Percentiles rank a stretch among this genome's conserved stretches.
Evolutionary conservation across 2,888 invertebrate species (phyloP).

Genomic region (Punctoribates punctum): DNA sequence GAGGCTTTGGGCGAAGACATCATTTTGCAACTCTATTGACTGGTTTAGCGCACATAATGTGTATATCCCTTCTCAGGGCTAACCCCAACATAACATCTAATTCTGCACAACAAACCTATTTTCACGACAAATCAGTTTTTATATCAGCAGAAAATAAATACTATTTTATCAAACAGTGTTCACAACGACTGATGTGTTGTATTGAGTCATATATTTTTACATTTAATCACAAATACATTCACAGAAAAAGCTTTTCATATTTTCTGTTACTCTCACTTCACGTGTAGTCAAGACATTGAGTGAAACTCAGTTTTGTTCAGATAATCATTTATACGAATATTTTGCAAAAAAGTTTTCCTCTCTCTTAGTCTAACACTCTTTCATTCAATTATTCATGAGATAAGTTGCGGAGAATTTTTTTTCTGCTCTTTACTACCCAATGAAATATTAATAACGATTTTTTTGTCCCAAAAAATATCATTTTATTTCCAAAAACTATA

Average conservation of each 20-base stretch:
- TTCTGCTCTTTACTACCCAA: not conserved
- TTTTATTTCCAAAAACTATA: too few species aligned
- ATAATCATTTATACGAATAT: not conserved
- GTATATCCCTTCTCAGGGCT: not conserved
- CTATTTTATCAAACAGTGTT: not conserved
- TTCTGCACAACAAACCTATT: not conserved
- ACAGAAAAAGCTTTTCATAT: not conserved
- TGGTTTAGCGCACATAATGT: not conserved
- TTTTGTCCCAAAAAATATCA: not conserved
- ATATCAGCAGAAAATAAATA: not conserved
- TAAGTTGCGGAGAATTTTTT: not conserved
- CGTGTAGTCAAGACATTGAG: not conserved
- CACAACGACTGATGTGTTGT: not conserved
- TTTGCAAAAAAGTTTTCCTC: not conserved
- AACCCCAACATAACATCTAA: not conserved
- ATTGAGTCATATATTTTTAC: not conserved
- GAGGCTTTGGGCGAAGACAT: not conserved
- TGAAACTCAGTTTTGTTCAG: not conserved
- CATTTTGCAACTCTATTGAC: not conserved
- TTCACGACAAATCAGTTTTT: slow-evolving; percentile 7
- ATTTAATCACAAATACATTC: not conserved
- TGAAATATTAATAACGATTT: not conserved
- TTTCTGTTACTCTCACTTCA: not conserved
- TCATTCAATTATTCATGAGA: slow-evolving; percentile 6
- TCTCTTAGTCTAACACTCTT: not conserved